Evolutionary conservation across 2,888 invertebrate species (phyloP).

Genomic region (Rhamphomyia laevipes): DNA sequence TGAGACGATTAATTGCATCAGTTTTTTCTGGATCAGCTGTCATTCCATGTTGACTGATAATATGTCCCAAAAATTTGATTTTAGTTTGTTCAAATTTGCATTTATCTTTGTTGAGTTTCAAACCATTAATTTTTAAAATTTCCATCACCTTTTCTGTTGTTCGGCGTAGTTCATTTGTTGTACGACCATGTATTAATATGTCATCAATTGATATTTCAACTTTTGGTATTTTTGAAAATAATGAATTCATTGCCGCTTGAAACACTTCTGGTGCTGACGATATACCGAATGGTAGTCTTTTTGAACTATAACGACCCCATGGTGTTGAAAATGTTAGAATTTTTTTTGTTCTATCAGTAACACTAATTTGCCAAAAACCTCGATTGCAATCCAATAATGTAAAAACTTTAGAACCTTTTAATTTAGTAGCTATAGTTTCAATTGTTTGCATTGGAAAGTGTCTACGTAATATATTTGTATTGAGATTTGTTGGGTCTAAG

Average conservation of each 20-base stretch:
- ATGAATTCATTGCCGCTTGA: not conserved
- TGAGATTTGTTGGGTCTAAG: slow-evolving; percentile 1
- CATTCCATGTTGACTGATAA: slow-evolving; percentile 11
- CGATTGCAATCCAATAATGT: slow-evolving; percentile 10
- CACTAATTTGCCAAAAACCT: slow-evolving; percentile 16
- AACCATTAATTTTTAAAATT: slow-evolving; percentile 9
- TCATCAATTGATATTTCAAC: too few relatives aligned
- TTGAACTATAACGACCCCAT: not conserved
- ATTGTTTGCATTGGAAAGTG: slow-evolving; percentile 10
- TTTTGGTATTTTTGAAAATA: slow-evolving; percentile 9
- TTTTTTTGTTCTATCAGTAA: slow-evolving; percentile 5
- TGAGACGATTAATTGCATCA: slow-evolving; percentile 9
- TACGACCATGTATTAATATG: too few relatives aligned
- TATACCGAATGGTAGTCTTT: not conserved
- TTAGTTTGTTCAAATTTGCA: slow-evolving; percentile 9
- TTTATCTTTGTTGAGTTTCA: slow-evolving; percentile 17
- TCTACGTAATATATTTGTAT: not conserved
- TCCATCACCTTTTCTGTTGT: slow-evolving; percentile 13
- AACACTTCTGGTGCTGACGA: slow-evolving; percentile 1
- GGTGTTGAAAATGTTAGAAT: not conserved
- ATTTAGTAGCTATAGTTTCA: slow-evolving; percentile 3
- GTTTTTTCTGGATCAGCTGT: slow-evolving; percentile 11
- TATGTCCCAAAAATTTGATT: slow-evolving; percentile 9
- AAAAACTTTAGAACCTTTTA: slow-evolving; percentile 8
- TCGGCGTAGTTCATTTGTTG: slow-evolving; percentile 10